Percentiles rank a stretch among this genome's conserved stretches.
These are phyloP conservation scores for Istiophorus platypterus DNA, from an alignment of 2,113 vertebrate genomes.

Conservation along the genomic window DNA sequence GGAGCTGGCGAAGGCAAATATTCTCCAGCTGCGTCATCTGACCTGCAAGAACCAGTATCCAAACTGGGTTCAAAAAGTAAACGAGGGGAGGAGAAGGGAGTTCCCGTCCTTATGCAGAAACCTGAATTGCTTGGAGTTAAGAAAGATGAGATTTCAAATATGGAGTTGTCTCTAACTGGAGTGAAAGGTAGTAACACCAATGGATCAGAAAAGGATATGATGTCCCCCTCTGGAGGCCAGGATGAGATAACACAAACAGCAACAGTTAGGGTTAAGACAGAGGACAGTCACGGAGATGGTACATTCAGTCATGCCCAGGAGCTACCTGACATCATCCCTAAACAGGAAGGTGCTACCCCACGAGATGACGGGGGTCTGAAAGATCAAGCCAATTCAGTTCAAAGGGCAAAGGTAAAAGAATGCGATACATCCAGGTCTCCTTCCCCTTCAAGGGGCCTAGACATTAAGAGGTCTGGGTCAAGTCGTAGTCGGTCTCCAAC, in stretches of 20 bases:
- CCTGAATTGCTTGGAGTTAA: slow-evolving; percentile 56
- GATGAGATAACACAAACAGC: slow-evolving; percentile 55
- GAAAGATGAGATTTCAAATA: slow-evolving; percentile 53
- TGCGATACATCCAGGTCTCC: slow-evolving; percentile 74
- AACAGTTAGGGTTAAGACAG: slow-evolving; percentile 46
- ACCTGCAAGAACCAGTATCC: slow-evolving; percentile 66
- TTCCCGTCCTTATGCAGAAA: slow-evolving; percentile 34
- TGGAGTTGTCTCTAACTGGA: slow-evolving; percentile 31
- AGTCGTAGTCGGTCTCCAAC: slow-evolving; percentile 75
- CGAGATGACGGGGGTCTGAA: slow-evolving; percentile 75
- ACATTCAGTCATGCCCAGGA: slow-evolving; percentile 79
- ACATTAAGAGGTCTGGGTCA: slow-evolving; percentile 66
- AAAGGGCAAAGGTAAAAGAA: slow-evolving; percentile 80
- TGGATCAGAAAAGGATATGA: slow-evolving; percentile 58
- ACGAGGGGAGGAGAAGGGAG: slow-evolving; percentile 61
- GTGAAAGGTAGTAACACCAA: slow-evolving; percentile 40
- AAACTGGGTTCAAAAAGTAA: slow-evolving; percentile 62
- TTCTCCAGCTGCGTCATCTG: slow-evolving; percentile 51
- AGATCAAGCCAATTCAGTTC: slow-evolving; percentile 77
- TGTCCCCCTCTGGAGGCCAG: slow-evolving; percentile 33
- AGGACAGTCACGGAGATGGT: slow-evolving; percentile 61
- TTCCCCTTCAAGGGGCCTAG: slow-evolving; percentile 55
- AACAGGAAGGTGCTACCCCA: slow-evolving; percentile 77
- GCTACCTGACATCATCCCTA: slow-evolving; percentile 85
- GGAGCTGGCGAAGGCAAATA: slow-evolving; percentile 60